Evolutionary conservation across 2,888 invertebrate species (phyloP).

Genomic region (Nasonia oneida): DNA sequence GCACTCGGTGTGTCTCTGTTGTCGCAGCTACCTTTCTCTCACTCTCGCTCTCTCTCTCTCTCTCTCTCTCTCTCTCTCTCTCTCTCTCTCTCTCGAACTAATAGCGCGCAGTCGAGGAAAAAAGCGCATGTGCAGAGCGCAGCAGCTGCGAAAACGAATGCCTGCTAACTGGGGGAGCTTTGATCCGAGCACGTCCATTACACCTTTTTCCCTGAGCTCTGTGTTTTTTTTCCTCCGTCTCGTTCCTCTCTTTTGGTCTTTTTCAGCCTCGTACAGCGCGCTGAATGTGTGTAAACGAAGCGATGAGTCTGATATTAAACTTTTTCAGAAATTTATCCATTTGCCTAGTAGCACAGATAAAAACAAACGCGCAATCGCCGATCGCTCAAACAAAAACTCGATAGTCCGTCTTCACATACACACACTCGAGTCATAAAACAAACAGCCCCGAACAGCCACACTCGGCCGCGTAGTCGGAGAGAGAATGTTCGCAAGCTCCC

Average conservation of each 20-base stretch:
- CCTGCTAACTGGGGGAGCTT: conserved; percentile 38
- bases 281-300: conserved; percentile 6
- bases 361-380: background rate
- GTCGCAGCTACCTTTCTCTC: conserved; percentile 2
- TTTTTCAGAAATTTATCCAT: background rate
- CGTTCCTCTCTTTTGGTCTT: background rate
- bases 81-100: conserved; percentile 49
- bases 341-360: background rate
- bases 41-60: conserved; percentile 13
- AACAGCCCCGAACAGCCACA: conserved; percentile 21
- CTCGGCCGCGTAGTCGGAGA: background rate
- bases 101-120: conserved; percentile 37
- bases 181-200: conserved; percentile 44
- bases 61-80: conserved; percentile 12
- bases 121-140: background rate
- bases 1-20: conserved; percentile 23
- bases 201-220: conserved; percentile 13
- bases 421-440: conserved; percentile 7
- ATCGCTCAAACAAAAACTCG: background rate
- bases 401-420: background rate
- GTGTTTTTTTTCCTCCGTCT: background rate
- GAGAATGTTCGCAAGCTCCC: background rate
- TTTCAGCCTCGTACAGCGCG: background rate
- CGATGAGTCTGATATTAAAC: conserved; percentile 22
- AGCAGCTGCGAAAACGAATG: conserved; percentile 34